Base-by-base conservation (phyloP, 2,888 invertebrate genomes). In the Invenusta paracnida region DNA sequence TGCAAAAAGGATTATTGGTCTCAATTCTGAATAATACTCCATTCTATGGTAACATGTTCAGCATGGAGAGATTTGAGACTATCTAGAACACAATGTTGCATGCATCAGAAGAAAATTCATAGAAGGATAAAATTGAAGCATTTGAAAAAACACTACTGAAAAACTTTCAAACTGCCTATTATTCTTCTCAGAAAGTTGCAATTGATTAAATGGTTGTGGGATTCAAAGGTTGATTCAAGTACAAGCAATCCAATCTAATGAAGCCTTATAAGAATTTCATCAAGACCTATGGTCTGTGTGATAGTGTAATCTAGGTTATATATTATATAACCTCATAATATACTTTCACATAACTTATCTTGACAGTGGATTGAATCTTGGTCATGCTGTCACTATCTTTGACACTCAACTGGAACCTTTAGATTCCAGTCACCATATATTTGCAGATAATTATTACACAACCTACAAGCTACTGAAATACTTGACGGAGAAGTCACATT, bases 201-300 rank as follows among this genome's bases (percentile, higher is more conserved):
- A 48, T 48, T 48, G 48, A 48, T 17, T 5, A 48, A 48, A 48
- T 48, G 48, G 48, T 48, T 48, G 48, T 48, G 48, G 48, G 48
- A 48, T 48, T 48, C 48, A 79, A 79, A 25, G 79, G 79, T 79
- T n/a, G 28, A 23, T 79, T 79, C 28, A 25, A 79, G 79, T 79
- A 79, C 79, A 79, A 79, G 48, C 79, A 79, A 79, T 79, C 5
- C 79, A 79, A 79, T 79, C 79, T n/a, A 79, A 79, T 79, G 28
- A 79, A 27, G n/a, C 79, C 79, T 79, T n/a, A 79, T 79, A 79
- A 79, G n/a, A 2, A 79, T 79, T n/a, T 11, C n/a, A 79, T 79
- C 28, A 25, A 79, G n/a, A n/a, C n/a, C n/a, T n/a, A n/a, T n/a
- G n/a, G n/a, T n/a, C n/a, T n/a, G 79, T 25, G 25, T 27, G 23